Evolutionary conservation across 2,888 invertebrate genomes (phyloP).

Genomic region (Drosophila acutilabella): DNA sequence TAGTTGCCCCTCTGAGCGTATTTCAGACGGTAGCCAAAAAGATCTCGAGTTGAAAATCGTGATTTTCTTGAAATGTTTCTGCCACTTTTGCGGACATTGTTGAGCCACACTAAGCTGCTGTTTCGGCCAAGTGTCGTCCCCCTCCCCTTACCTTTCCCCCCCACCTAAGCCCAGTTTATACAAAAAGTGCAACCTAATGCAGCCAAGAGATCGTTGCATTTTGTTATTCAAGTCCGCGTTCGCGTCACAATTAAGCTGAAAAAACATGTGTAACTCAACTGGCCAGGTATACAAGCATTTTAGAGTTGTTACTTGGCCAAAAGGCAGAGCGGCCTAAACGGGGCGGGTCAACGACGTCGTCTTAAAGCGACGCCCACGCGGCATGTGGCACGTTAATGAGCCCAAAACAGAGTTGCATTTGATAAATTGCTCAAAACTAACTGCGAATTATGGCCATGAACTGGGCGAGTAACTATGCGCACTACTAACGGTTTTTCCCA

Average conservation of each 20-base stretch:
- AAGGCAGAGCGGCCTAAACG: background rate
- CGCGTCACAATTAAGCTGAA: constrained; percentile 62
- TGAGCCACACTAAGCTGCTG: constrained; percentile 17
- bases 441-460: constrained; percentile 33
- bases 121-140: constrained; percentile 43
- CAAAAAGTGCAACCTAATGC: constrained; percentile 39
- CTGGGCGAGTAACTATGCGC: constrained; percentile 34
- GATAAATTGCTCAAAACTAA: constrained; percentile 62
- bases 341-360: constrained; percentile 47
- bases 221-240: constrained; percentile 54
- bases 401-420: constrained; percentile 47
- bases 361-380: constrained; percentile 49
- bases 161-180: background rate
- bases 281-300: constrained; percentile 12
- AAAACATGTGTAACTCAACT: constrained; percentile 65
- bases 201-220: constrained; percentile 31
- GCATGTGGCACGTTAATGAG: constrained; percentile 67
- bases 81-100: constrained; percentile 51
- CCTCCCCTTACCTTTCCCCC: background rate
- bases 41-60: constrained; percentile 66
- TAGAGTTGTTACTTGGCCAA: constrained; percentile 15
- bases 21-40: constrained; percentile 28
- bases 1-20: no score
- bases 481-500: constrained; percentile 60
- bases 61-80: constrained; percentile 74